Conservation (phyloP, 2,113 vertebrate species). For the Pseudolaguvia tuberculata region DNA sequence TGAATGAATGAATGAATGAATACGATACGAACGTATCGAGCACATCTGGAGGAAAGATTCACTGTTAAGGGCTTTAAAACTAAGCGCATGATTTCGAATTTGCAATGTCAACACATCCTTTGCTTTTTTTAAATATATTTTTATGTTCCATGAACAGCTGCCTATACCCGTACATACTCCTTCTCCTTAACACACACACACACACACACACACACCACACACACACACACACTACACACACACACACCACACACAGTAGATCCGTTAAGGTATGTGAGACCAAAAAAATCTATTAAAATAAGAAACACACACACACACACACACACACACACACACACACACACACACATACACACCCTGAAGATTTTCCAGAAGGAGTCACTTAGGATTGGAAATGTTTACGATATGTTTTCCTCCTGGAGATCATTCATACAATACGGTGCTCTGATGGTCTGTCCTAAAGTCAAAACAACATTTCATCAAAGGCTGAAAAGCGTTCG, state of each 20-base stretch:
- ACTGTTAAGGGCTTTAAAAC: slow-evolving; percentile 26
- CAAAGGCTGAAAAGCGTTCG: neutral
- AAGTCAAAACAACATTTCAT: neutral
- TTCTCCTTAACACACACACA: neutral
- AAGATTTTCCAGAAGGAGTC: neutral
- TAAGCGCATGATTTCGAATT: slow-evolving; percentile 20
- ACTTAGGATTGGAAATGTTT: slow-evolving; percentile 8
- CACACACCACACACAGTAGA: neutral
- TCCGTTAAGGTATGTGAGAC: neutral
- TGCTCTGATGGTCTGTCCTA: neutral
- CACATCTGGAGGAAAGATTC: slow-evolving; percentile 14
- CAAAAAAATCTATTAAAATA: slow-evolving; percentile 22
- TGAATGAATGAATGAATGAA: too few species aligned
- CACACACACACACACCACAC: neutral
- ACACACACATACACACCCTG: too few species aligned
- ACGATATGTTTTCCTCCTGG: neutral
- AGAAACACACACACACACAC: neutral
- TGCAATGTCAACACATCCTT: slow-evolving; percentile 19
- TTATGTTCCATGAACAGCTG: slow-evolving; percentile 9
- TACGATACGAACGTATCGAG: neutral
- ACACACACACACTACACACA: slow-evolving; percentile 1
- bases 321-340: too few species aligned
- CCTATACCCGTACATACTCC: neutral
- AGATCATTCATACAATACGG: slow-evolving; percentile 12
- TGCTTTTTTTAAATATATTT: slow-evolving; percentile 9